Evolutionary conservation across 2,888 invertebrate species (phyloP).

Genomic region (Acanthosepion pharaonis): DNA sequence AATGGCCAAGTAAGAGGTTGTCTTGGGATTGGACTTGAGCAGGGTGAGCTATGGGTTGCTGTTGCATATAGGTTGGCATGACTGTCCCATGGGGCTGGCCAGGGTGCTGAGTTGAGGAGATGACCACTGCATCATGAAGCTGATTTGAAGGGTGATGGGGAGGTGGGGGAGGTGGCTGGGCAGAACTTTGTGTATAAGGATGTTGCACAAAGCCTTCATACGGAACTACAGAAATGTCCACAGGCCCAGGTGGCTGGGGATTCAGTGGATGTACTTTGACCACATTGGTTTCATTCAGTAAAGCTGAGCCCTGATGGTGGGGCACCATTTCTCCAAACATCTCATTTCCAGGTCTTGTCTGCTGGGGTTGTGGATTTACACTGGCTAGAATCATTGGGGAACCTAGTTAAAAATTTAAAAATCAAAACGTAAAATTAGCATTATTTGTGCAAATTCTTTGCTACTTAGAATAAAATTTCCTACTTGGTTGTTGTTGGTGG

Average conservation of each 20-base stretch:
- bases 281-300: neutral
- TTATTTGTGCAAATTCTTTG: neutral
- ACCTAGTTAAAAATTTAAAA: neutral
- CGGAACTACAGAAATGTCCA: neutral
- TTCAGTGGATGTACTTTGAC: neutral
- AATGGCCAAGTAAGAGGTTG: neutral
- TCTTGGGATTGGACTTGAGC: neutral
- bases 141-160: neutral
- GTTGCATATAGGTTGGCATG: neutral
- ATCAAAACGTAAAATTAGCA: neutral
- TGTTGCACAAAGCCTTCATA: neutral
- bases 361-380: neutral
- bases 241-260: neutral
- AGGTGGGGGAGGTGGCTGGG: neutral
- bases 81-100: neutral
- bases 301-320: neutral
- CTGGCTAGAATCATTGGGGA: neutral
- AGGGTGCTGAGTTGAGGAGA: neutral
- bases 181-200: neutral
- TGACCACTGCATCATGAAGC: constrained; percentile 20
- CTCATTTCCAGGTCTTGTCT: neutral
- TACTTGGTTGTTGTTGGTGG: too few species aligned
- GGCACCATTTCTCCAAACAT: neutral
- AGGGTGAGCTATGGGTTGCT: neutral
- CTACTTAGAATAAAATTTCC: too few species aligned